Evolutionary conservation across 2,113 vertebrate species (phyloP).

Genomic region (Hyaena hyaena): DNA sequence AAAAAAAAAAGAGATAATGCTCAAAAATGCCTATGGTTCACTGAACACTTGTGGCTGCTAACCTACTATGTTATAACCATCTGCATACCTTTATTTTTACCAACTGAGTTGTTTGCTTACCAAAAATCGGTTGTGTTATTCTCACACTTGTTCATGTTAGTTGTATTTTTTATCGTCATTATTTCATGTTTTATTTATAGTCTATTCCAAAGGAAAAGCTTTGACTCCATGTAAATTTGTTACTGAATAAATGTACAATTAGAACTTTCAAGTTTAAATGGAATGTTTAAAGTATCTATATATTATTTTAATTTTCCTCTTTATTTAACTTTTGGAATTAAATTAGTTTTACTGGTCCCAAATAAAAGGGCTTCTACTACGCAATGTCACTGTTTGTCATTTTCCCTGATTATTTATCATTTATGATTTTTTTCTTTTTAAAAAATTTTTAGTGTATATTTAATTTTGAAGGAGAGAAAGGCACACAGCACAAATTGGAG

Average conservation of each 20-base stretch:
- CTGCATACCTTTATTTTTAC: not conserved
- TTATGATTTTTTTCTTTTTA: not conserved
- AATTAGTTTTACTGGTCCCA: not conserved
- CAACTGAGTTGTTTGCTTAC: not conserved
- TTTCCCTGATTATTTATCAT: not conserved
- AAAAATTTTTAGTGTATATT: too few relatives aligned
- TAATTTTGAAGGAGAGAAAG: too few relatives aligned
- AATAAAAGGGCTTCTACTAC: not conserved
- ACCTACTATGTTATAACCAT: not conserved
- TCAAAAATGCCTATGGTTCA: fast-evolving
- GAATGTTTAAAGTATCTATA: not conserved
- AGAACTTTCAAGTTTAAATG: not conserved
- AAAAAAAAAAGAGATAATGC: not conserved
- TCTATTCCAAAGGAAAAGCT: not conserved
- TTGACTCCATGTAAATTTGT: not conserved
- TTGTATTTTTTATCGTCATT: not conserved
- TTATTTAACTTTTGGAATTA: slow-evolving; percentile 4
- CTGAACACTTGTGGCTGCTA: not conserved
- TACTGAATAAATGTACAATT: not conserved
- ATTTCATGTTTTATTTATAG: not conserved
- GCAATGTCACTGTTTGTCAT: not conserved
- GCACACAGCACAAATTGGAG: too few relatives aligned
- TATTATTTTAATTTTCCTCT: not conserved
- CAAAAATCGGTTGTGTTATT: not conserved
- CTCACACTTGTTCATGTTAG: not conserved